phyloP scores from a whole-genome alignment of 2,888 invertebrate species.

The Synergus japonicus region DNA sequence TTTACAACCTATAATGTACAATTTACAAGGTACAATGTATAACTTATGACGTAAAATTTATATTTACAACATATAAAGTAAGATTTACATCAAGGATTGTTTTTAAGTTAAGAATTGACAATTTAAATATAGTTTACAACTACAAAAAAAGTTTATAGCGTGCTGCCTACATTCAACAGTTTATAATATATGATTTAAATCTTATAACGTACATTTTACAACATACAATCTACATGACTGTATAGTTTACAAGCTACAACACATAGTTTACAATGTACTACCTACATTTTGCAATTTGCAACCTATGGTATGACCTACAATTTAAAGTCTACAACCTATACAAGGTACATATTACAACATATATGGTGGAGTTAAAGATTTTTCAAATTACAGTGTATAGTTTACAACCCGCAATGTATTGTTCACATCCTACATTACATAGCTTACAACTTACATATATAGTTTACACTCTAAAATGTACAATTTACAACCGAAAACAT shows the following conservation, averaged over 20 bases:
- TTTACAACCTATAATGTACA: too few species aligned
- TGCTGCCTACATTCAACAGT: neutral
- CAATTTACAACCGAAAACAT: too few species aligned
- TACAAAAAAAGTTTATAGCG: too few species aligned
- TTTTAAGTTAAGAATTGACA: neutral
- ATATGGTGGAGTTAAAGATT: too few species aligned
- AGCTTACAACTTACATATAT: too few species aligned
- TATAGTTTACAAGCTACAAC: too few species aligned
- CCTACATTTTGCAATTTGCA: too few species aligned
- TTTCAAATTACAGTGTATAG: neutral
- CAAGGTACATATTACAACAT: too few species aligned
- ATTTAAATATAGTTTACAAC: neutral
- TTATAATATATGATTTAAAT: neutral
- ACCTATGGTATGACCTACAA: neutral
- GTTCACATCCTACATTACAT: fast-evolving
- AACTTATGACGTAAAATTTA: neutral
- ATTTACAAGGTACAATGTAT: neutral
- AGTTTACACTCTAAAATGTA: too few species aligned
- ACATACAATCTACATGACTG: too few species aligned
- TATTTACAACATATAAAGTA: too few species aligned
- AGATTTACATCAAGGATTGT: neutral
- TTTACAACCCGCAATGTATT: neutral
- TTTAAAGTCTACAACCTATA: too few species aligned
- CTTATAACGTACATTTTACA: neutral
- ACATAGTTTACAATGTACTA: neutral